Base-by-base conservation (phyloP, 2,113 vertebrate genomes). In the Ibidorhyncha struthersii region DNA sequence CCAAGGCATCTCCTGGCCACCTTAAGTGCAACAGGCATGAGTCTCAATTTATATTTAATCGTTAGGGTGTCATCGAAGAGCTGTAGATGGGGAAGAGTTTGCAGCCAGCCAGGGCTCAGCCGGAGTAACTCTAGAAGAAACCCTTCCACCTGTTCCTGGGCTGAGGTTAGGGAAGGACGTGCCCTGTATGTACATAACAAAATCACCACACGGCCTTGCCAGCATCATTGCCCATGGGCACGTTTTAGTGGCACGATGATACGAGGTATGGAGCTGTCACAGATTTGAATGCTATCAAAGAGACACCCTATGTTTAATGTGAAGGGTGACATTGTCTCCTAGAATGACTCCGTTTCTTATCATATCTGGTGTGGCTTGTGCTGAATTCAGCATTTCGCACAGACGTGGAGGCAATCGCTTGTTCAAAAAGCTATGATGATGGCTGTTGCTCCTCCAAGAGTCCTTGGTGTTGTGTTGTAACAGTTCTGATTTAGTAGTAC, bases 111-210 rank as follows among this genome's bases (percentile, higher is more conserved):
- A 2, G 82, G 85, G 93, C 78, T 93, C 90, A 83, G 80, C 86
- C 90, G 90, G 79, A 93, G 97, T 95, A 97, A 97, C 82, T 59
- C 82, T 83, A 97, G 93, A 96, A 90, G 90, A 88, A 86, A 38
- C 50, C 72, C 45, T 87, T 66, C 93, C 97, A 95, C 96, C 97
- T 97, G 97, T 92, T 95, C 82, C 58, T 2, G 5, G 61, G 50
- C 53, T 53, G 76, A 55, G 97, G 90, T 94, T 55, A 94, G 79
- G 79, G 93, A 38, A 94, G 96, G 95, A 93, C 67, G 0, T 70
- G 43, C 6, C 50, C 25, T 0, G 4, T 7, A 22, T 7, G 16
- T 45, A 3, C 22, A 19, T 40, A 32, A 27, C 0, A 0, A 50
- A n/a, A 43, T 38, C 3, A 0, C 69, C 53, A 15, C 0, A 5